Evolutionary conservation across 2,888 invertebrate species (phyloP), one percentile per base, ranked within the genome.

Genomic region (Apodemia hepburni): DNA sequence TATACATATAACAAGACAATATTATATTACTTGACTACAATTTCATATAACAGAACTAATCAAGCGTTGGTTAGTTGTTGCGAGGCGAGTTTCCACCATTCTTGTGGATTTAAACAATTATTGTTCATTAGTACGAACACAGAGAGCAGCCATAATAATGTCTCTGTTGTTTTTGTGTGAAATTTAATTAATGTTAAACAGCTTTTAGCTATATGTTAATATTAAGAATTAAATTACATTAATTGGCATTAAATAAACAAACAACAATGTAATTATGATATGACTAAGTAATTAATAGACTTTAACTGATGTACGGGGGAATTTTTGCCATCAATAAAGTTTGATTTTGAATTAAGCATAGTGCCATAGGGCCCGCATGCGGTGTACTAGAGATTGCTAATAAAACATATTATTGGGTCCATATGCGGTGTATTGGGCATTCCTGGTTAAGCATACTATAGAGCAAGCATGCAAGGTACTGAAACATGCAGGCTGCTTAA

Each of bases 51-150:
- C 61, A 61, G 63, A 66, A 65, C 65, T 61, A 66, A 66, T 66
- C 65, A 66, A 63, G 65, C 65, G 67, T 69, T 64, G 64, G 66
- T 67, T 67, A 61, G 59, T 42, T 59, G 42, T 27, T n/a, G 12
- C 17, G 38, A 35, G 42, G 22, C 58, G 42, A 42, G 61, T 61
- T 54, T 12, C 51, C 51, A 27, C 51, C 75, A 76, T 80, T 79
- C 81, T 83, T 83, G 85, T 82, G 79, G 81, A 78, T 81, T 84
- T 79, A 79, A 83, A 83, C 84, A 84, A 85, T 86, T 86, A 84
- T 75, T 75, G 80, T 84, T 84, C 81, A 81, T 85, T 83, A 84
- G 80, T 78, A 81, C 79, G 82, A 54, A 27, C 51, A 54, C 51
- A 22, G 22, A 22, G 18, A 54, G 27, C 18, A 27, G 51, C 51